Conservation (phyloP, 2,888 invertebrate genomes). For the Apotomis turbidana region DNA sequence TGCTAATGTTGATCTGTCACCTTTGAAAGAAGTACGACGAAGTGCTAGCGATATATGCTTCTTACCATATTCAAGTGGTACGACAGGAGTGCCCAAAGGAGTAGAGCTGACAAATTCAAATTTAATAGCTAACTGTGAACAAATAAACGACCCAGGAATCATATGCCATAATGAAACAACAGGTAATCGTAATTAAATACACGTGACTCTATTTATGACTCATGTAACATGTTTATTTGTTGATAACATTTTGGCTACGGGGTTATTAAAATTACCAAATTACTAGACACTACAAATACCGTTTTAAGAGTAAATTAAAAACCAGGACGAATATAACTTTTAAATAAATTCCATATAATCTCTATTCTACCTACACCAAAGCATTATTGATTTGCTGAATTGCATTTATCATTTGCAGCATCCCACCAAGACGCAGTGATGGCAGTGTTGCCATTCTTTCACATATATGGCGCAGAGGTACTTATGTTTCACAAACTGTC, state of each 20-base stretch:
- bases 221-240: too few relatives aligned
- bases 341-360: too few relatives aligned
- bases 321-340: too few relatives aligned
- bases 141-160: conserved; percentile 65
- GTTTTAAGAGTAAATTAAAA: too few relatives aligned
- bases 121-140: conserved; percentile 80
- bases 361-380: too few relatives aligned
- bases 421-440: conserved; percentile 85
- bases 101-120: conserved; percentile 87
- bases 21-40: conserved; percentile 75
- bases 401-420: conserved; percentile 57
- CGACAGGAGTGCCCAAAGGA: conserved; percentile 92
- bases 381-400: neutral
- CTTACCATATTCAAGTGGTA: conserved; percentile 94
- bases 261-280: too few relatives aligned
- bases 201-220: too few relatives aligned
- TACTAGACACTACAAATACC: too few relatives aligned
- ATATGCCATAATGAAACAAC: conserved; percentile 67
- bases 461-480: conserved; percentile 89
- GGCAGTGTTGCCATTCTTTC: conserved; percentile 90
- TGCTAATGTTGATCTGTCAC: conserved; percentile 80
- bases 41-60: conserved; percentile 85
- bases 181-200: conserved; percentile 52
- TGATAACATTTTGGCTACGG: too few relatives aligned
- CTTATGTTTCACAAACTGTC: conserved; percentile 85